A percentile compares a stretch with the other conserved stretches of the same genome.
These are phyloP conservation scores for Psittacula cyanocephala DNA, from an alignment of 2,113 vertebrate species.

Conservation along the genomic window DNA sequence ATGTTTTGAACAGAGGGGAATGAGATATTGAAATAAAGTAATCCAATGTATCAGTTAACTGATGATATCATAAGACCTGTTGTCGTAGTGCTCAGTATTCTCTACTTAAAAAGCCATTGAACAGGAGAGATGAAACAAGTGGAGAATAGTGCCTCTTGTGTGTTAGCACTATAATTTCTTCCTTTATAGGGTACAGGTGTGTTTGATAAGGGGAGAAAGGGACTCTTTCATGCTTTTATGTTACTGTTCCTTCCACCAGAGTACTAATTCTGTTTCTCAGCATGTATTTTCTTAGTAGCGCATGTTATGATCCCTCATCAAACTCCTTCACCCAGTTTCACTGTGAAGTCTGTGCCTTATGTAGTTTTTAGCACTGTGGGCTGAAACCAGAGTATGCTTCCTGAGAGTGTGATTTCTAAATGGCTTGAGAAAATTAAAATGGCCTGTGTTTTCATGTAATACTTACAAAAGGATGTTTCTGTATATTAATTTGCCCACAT, in stretches of 20 bases:
- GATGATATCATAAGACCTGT: not conserved
- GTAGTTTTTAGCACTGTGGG: not conserved
- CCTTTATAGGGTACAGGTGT: not conserved
- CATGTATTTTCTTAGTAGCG: not conserved
- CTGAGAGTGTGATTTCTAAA: not conserved
- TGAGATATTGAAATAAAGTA: not conserved
- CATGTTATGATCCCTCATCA: not conserved
- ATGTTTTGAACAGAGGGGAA: accelerated
- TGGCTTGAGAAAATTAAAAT: not conserved
- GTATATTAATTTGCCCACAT: not conserved
- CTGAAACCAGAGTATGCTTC: not conserved
- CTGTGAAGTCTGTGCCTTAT: not conserved
- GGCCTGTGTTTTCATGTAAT: not conserved
- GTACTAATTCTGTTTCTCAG: not conserved
- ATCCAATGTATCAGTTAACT: not conserved
- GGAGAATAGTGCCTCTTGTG: not conserved
- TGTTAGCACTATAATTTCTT: not conserved
- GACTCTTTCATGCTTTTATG: not conserved
- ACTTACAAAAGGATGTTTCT: not conserved
- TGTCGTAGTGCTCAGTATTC: not conserved
- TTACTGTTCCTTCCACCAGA: not conserved
- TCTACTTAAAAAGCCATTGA: not conserved
- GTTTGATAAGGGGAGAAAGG: not conserved
- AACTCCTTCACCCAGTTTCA: not conserved
- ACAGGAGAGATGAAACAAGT: not conserved